Percentiles rank a stretch among this genome's conserved stretches.
Conservation (phyloP, 2,113 vertebrate genomes). For the Myiopsitta monachus region DNA sequence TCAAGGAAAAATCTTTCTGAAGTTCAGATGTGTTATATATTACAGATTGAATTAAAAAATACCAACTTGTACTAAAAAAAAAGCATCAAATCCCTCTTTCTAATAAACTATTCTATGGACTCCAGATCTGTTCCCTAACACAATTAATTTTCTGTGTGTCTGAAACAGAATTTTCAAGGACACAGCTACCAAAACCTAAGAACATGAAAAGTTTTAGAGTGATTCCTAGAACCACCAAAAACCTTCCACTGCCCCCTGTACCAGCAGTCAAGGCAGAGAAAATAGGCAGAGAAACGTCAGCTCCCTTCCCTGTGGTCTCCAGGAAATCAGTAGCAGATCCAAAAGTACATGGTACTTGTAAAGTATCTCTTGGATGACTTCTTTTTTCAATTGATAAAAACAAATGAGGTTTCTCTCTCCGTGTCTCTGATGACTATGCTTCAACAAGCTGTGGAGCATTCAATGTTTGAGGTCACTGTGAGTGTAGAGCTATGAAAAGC, state of each 20-base stretch:
- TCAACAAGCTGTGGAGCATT: neutral
- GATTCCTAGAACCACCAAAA: neutral
- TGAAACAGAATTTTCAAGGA: neutral
- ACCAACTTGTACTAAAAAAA: neutral
- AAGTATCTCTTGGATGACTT: neutral
- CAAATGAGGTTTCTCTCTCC: neutral
- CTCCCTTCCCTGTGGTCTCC: neutral
- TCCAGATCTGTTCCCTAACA: neutral
- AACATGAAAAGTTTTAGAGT: neutral
- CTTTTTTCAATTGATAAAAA: neutral
- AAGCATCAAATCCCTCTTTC: neutral
- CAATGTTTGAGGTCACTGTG: neutral
- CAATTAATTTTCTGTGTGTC: neutral
- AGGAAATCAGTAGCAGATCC: neutral
- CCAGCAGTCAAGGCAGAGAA: neutral
- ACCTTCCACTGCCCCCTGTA: neutral
- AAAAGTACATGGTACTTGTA: neutral
- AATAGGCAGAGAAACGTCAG: neutral
- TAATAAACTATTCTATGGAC: neutral
- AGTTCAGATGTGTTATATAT: neutral
- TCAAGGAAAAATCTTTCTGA: neutral
- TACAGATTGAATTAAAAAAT: neutral
- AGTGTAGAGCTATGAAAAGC: constrained; percentile 36
- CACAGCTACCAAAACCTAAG: neutral
- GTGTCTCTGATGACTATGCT: neutral